Base-by-base conservation (phyloP, 2,113 vertebrate genomes). In the Semnopithecus entellus region DNA sequence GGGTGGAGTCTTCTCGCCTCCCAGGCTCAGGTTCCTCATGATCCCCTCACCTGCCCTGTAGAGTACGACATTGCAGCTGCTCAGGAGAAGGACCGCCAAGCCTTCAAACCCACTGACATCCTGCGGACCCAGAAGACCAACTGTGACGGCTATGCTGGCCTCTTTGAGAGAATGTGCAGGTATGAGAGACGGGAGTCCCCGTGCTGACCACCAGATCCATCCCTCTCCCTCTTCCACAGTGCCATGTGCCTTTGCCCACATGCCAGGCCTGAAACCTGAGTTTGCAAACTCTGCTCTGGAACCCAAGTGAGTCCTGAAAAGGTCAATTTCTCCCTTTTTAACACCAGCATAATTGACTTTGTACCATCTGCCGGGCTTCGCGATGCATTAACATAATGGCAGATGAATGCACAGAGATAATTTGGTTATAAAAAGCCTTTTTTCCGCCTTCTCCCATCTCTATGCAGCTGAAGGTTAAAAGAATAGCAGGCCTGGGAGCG, bases 121-220 rank as follows among this genome's bases (percentile, higher is more conserved):
- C 97, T 99, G 72, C 96, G 93, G 93, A 98, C 85, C 30, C 98
- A 98, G 91, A 99, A 99, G 97, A 98, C 98, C 94, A 98, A 99
- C 84, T 99, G 99, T 48, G 98, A 99, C 0, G 99, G 99, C 90
- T 99, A 99, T 0, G 98, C 99, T 0, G 98, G 97, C 45, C 98
- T 99, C 97, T 99, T 99, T 55, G 98, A 99, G 87, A 97, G 98
- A 48, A 99, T 99, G 99, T 99, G 99, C 99, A 99, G 99, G 99
- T 99, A 98, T 90, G 91, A 91, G 9, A 79, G 87, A 79, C 40
- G 0, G 50, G 73, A 52, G 72, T 14, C 38, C 40, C 2, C 0
- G 0, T 38, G 64, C 52, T 13, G n/a, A 66, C 48, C 14, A 0
- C 55, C 5, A 0, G 6, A 48, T 20, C 64, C 20, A 13, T 6